A percentile compares a stretch with the other conserved stretches of the same genome.
Conservation (phyloP, 2,888 invertebrate species). For the Sarcophaga subvicina region DNA sequence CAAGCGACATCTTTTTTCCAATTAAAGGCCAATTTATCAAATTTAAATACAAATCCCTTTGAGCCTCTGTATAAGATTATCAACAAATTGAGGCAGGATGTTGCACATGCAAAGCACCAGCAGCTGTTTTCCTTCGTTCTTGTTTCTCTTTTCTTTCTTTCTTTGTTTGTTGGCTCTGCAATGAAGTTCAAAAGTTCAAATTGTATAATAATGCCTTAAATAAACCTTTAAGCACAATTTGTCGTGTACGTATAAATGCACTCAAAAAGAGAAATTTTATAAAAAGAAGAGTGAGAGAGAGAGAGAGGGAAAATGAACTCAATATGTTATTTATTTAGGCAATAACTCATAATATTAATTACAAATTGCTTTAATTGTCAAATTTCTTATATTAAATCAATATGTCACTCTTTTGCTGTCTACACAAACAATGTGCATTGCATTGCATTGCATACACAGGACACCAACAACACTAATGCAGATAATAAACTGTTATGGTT, state of each 20-base stretch:
- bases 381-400: conserved; percentile 23
- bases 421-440: not conserved
- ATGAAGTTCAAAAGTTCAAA: conserved; percentile 60
- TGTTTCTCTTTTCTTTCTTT: no score
- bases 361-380: conserved; percentile 51
- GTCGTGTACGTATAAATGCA: no score
- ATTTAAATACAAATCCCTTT: conserved; percentile 25
- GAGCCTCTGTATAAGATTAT: not conserved
- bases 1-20: not conserved
- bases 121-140: conserved; percentile 2
- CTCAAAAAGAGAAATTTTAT: no score
- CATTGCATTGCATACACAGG: no score
- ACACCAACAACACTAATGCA: not conserved
- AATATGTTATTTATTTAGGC: conserved; percentile 41
- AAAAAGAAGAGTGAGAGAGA: no score
- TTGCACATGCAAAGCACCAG: not conserved
- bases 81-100: not conserved
- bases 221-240: conserved; percentile 9
- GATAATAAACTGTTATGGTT: conserved; percentile 26
- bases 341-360: conserved; percentile 49
- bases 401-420: not conserved
- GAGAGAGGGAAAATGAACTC: not conserved
- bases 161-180: conserved; percentile 24
- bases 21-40: conserved; percentile 30
- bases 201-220: conserved; percentile 32